phyloP scores from a whole-genome alignment of 2,797 vertebrate species.

The Denticeps clupeoides region DNA sequence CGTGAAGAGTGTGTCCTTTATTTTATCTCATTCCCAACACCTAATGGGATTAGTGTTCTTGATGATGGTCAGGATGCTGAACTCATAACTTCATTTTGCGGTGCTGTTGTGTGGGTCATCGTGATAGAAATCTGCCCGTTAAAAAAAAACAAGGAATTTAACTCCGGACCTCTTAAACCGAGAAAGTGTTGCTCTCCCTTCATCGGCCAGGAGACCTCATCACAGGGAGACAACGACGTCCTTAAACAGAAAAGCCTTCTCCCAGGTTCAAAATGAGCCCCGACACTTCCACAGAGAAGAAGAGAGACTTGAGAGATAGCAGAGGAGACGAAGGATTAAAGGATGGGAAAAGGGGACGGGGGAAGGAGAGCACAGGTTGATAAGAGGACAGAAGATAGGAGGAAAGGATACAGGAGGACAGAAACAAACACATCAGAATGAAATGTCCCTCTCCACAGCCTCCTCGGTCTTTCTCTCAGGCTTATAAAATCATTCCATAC shows the following conservation, averaged over 20 bases:
- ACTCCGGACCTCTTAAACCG: too few species aligned
- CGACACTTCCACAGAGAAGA: background rate
- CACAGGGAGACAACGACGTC: too few species aligned
- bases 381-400: constrained; percentile 7
- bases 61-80: constrained; percentile 43
- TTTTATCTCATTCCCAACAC: constrained; percentile 18
- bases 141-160: too few species aligned
- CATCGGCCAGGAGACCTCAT: too few species aligned
- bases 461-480: constrained; percentile 24
- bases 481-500: too few species aligned
- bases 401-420: background rate
- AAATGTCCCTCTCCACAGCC: constrained; percentile 24
- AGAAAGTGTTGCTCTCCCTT: too few species aligned
- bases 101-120: constrained; percentile 13
- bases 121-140: constrained; percentile 11
- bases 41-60: constrained; percentile 44
- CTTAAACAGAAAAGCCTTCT: too few species aligned
- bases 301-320: background rate
- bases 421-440: background rate
- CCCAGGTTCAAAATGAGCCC: too few species aligned
- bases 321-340: background rate
- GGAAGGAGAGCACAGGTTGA: constrained; percentile 3
- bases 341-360: background rate
- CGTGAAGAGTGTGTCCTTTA: background rate
- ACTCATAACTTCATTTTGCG: constrained; percentile 36